phyloP scores from a whole-genome alignment of 2,113 vertebrate genomes.

The Cettia cetti region DNA sequence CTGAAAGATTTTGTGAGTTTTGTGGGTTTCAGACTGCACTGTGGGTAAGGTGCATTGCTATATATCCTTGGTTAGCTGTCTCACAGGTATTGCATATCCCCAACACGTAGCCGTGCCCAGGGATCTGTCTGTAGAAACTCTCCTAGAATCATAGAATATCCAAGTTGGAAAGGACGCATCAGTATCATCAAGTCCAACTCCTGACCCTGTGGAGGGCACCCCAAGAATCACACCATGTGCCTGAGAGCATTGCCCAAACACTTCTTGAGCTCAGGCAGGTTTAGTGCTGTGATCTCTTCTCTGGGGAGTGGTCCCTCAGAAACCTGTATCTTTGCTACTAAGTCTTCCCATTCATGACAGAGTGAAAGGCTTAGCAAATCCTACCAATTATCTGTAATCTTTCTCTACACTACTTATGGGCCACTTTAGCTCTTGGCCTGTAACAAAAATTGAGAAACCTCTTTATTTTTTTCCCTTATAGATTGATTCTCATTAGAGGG shows the following conservation, averaged over 20 bases:
- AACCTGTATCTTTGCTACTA: neutral
- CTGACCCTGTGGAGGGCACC: neutral
- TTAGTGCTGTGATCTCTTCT: neutral
- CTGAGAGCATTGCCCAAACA: neutral
- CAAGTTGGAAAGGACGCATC: neutral
- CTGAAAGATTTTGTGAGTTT: neutral
- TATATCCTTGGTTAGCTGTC: neutral
- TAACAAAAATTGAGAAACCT: neutral
- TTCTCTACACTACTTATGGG: neutral
- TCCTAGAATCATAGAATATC: neutral
- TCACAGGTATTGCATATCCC: neutral
- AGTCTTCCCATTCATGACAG: neutral
- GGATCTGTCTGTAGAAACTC: neutral
- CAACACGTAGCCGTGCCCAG: neutral
- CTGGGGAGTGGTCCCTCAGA: neutral
- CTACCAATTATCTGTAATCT: neutral
- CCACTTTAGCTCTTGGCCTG: neutral
- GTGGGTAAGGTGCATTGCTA: neutral
- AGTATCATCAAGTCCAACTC: neutral
- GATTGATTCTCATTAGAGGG: neutral
- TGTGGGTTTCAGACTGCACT: neutral
- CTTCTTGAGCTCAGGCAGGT: neutral
- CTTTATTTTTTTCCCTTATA: rapidly evolving
- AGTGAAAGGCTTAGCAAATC: neutral
- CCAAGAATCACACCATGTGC: neutral